phyloP scores from a whole-genome alignment of 2,888 invertebrate species.

The Amphipyra berbera region DNA sequence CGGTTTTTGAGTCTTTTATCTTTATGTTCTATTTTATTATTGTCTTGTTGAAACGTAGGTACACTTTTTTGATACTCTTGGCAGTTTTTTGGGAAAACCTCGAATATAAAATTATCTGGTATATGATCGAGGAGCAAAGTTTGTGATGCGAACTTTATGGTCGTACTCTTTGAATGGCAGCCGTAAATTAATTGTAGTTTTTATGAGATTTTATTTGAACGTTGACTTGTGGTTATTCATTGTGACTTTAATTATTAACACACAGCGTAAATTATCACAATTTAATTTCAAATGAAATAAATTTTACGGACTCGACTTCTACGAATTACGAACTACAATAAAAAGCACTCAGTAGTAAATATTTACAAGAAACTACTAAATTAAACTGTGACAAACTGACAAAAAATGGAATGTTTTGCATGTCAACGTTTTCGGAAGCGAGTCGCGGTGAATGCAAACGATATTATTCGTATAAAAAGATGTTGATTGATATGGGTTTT shows the following conservation, averaged over 20 bases:
- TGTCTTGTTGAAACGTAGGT: slow-evolving; percentile 48
- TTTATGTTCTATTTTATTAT: slow-evolving; percentile 64
- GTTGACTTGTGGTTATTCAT: slow-evolving; percentile 28
- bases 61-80: slow-evolving; percentile 38
- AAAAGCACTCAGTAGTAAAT: too few species aligned
- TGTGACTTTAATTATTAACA: slow-evolving; percentile 17
- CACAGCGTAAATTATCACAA: slow-evolving; percentile 1
- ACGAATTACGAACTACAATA: background rate
- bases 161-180: slow-evolving; percentile 13
- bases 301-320: background rate
- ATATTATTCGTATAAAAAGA: slow-evolving; percentile 48
- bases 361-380: too few species aligned
- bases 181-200: slow-evolving; percentile 38
- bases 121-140: slow-evolving; percentile 30
- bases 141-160: slow-evolving; percentile 41
- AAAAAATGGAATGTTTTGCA: slow-evolving; percentile 41
- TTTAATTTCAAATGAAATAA: slow-evolving; percentile 7
- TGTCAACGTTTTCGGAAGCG: slow-evolving; percentile 38
- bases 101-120: slow-evolving; percentile 34
- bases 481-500: slow-evolving; percentile 57
- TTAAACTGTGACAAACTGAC: slow-evolving; percentile 1
- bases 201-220: slow-evolving; percentile 31
- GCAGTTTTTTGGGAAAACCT: slow-evolving; percentile 52
- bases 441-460: slow-evolving; percentile 27
- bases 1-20: slow-evolving; percentile 61